phyloP scores from a whole-genome alignment of 1,140 invertebrate species.

The Bombus vancouverensis region DNA sequence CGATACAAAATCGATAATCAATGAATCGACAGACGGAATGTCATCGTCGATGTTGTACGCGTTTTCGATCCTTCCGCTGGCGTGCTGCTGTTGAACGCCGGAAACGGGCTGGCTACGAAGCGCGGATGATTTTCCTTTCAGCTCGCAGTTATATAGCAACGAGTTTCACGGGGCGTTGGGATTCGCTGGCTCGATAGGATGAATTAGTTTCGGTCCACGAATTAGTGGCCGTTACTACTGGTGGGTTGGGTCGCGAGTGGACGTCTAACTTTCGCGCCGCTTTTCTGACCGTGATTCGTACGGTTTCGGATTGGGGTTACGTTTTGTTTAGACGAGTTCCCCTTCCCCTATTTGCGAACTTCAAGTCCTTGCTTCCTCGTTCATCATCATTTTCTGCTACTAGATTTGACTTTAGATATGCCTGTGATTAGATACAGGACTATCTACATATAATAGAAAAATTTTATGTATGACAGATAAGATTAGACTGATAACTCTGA shows the following conservation, averaged over 20 bases:
- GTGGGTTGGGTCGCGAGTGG: neutral
- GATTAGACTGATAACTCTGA: too few species aligned
- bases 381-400: too few species aligned
- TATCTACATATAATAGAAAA: too few species aligned
- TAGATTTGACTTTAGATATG: neutral
- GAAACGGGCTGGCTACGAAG: slow-evolving; percentile 5
- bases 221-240: neutral
- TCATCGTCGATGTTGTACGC: slow-evolving; percentile 41
- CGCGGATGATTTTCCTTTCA: slow-evolving; percentile 27
- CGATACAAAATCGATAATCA: slow-evolving; percentile 65
- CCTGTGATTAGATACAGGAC: neutral
- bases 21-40: slow-evolving; percentile 49
- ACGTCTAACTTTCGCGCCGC: neutral
- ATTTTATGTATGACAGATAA: too few species aligned
- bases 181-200: neutral
- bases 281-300: neutral
- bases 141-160: neutral
- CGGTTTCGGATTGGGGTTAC: neutral
- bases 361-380: neutral
- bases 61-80: slow-evolving; percentile 30
- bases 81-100: slow-evolving; percentile 11
- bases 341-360: too few species aligned
- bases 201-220: slow-evolving; percentile 25
- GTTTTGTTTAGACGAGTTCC: neutral
- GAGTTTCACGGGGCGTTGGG: slow-evolving; percentile 24